Conservation (phyloP, 2,888 invertebrate genomes). For the Diaphora mendica region DNA sequence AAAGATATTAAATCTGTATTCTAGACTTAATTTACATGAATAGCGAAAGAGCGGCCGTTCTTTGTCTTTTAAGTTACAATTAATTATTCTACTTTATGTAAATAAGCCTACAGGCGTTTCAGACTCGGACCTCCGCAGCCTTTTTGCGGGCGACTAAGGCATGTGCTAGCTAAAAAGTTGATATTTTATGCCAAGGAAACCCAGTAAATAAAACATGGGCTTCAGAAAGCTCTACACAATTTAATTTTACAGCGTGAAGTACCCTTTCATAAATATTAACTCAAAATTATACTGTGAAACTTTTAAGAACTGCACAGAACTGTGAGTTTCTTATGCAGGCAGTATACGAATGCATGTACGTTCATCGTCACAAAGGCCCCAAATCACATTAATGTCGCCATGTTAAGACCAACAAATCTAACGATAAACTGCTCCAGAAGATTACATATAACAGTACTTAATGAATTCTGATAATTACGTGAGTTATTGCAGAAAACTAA, state of each 20-base stretch:
- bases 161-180: constrained; percentile 61
- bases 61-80: constrained; percentile 83
- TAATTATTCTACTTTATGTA: constrained; percentile 84
- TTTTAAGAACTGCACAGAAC: constrained; percentile 19
- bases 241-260: constrained; percentile 34
- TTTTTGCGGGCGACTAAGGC: constrained; percentile 64
- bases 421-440: constrained; percentile 54
- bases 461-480: constrained; percentile 59
- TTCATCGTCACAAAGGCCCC: constrained; percentile 42
- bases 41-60: constrained; percentile 72
- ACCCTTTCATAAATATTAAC: constrained; percentile 27
- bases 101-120: constrained; percentile 71
- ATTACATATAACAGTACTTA: constrained; percentile 65
- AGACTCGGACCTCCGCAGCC: constrained; percentile 61
- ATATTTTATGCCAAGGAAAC: constrained; percentile 62
- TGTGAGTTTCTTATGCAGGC: neutral
- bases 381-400: constrained; percentile 58
- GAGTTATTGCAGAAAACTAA: constrained; percentile 45
- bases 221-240: constrained; percentile 33
- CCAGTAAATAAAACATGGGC: constrained; percentile 59
- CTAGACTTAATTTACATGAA: constrained; percentile 82
- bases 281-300: constrained; percentile 39
- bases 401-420: constrained; percentile 60
- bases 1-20: constrained; percentile 65
- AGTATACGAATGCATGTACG: constrained; percentile 5